phyloP scores from a whole-genome alignment of 2,888 invertebrate species.

The Lithophane ornitopus region DNA sequence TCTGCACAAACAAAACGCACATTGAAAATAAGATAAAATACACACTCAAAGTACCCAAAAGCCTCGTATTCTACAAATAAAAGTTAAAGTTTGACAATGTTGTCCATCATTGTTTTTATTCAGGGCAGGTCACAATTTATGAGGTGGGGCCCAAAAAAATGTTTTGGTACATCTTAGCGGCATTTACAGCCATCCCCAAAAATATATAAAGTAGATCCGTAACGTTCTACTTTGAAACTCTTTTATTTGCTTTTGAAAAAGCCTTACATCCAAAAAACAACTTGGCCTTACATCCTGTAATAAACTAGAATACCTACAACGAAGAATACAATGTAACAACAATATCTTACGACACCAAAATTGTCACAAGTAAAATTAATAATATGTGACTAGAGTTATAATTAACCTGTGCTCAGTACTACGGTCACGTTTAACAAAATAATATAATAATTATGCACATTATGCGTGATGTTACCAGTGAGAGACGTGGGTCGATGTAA shows the following conservation, averaged over 20 bases:
- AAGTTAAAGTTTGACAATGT: too few relatives aligned
- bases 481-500: conserved; percentile 57
- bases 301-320: conserved; percentile 13
- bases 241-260: too few relatives aligned
- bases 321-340: conserved; percentile 11
- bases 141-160: too few relatives aligned
- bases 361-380: conserved; percentile 45
- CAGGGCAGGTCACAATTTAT: too few relatives aligned
- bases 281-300: conserved; percentile 10
- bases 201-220: background rate
- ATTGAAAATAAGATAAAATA: too few relatives aligned
- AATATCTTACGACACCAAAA: conserved; percentile 34
- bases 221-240: too few relatives aligned
- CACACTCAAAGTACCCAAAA: too few relatives aligned
- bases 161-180: background rate
- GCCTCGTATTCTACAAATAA: too few relatives aligned
- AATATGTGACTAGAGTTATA: conserved; percentile 36
- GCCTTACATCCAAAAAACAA: background rate
- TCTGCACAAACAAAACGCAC: too few relatives aligned
- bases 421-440: conserved; percentile 68
- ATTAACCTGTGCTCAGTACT: conserved; percentile 56
- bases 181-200: background rate
- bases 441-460: conserved; percentile 66
- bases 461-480: conserved; percentile 62
- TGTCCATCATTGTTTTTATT: too few relatives aligned